Base-by-base conservation (phyloP, 2,888 invertebrate genomes). In the Drosophila kuntzei region DNA sequence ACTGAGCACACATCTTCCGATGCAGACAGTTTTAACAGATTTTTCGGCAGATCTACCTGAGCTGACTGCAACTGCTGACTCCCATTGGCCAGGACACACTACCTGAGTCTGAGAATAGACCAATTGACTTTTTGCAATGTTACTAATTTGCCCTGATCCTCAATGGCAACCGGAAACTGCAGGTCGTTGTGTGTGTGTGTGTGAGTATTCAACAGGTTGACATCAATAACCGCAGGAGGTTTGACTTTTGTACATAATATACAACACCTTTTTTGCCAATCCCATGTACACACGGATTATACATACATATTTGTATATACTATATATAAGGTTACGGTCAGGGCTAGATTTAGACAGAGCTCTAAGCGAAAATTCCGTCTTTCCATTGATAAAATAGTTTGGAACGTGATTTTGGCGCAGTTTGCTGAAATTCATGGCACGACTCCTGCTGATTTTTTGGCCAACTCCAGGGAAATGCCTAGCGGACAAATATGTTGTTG, bases 341-440 rank as follows among this genome's bases (percentile, higher is more conserved):
- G 46, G 54, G 34, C 36, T 47, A 54, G 37, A 36, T 54, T 50
- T 37, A 47, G 55, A 50, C 20, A 37, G 11, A 58, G 49, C 49
- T 74, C 70, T 37, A 16, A 51, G 32, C 47, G 34, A 55, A 25
- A 36, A 43, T 49, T 39, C 46, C 65, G 41, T 62, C 75, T 63
- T 68, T 53, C 66, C 79, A 90, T 90, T 90, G 89, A 90, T 78
- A 80, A 80, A 86, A 84, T 84, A 75, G 83, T 88, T 79, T 68
- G 69, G 90, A 85, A 90, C 91, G 90, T 90, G 91, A 91, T 90
- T 89, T 90, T 89, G 79, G 80, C 87, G 79, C 79, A 79, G 78
- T 90, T 87, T 83, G 68, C 84, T 22, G 67, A 87, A 83, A 79
- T 76, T 43, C 62, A 62, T 66, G 58, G 54, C 71, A 49, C 51